Base-by-base conservation (phyloP, 1,140 invertebrate species). In the Drosophila mojavensis region DNA sequence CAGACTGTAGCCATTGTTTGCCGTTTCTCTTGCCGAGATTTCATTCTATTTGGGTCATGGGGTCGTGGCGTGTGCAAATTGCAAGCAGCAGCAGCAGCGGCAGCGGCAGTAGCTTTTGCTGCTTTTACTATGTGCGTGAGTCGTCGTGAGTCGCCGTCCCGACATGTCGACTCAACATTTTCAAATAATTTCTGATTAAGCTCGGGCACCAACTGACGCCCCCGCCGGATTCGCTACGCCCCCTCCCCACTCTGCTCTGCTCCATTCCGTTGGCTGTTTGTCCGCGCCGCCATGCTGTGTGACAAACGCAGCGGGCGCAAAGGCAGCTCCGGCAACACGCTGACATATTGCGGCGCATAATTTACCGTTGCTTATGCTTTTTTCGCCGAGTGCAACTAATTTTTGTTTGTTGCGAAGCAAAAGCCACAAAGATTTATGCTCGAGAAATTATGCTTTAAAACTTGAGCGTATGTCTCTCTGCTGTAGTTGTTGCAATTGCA, bases 161-260 rank as follows among this genome's bases (percentile, higher is more conserved):
- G 82, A 78, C 81, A 81, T 86, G 78, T 85, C 83, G 82, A 85
- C 83, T 86, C 81, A 77, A 80, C 83, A 88, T 89, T 88, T 88
- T 88, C 84, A 88, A 88, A 89, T 88, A 88, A 89, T 88, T 88
- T 84, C 83, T 88, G 83, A 88, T 88, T 88, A 88, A 89, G 83
- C 83, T 60, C 58, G 82, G 74, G 59, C 51, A 41, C 55, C 41
- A 47, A 53, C 48, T 53, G n/a, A 11, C 47, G n/a, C 7, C 55
- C 51, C 5, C 43, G n/a, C n/a, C 17, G 11, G 17, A 10, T 24
- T 48, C 26, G 2, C 9, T 7, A 20, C 39, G 63, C 69, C 69
- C 58, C 83, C 17, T 17, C 17, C 17, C 17, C 17, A 17, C 17
- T 17, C 17, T 17, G 17, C 17, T 17, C 1, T 17, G 17, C 17